Conservation (phyloP, 2,797 vertebrate genomes). For the Lagorchestes hirsutus region DNA sequence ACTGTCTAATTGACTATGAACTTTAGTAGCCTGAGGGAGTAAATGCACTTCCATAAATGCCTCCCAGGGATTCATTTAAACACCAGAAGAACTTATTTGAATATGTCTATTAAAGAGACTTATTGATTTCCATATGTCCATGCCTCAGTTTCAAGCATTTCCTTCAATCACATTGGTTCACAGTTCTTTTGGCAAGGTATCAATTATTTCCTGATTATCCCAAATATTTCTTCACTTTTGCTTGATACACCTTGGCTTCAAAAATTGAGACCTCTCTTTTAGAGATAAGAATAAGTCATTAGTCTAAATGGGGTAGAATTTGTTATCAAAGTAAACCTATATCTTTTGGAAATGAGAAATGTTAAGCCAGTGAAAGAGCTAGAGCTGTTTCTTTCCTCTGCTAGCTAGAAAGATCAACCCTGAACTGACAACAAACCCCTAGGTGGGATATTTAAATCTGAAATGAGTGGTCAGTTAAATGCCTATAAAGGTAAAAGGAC, state of each 20-base stretch:
- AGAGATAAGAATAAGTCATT: constrained; percentile 4
- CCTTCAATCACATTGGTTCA: constrained; percentile 48
- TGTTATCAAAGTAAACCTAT: constrained; percentile 20
- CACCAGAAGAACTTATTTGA: neutral
- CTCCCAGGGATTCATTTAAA: constrained; percentile 39
- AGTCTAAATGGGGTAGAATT: neutral
- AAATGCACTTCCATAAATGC: neutral
- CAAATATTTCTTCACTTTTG: neutral
- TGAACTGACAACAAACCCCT: constrained; percentile 83
- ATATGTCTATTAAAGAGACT: constrained; percentile 16
- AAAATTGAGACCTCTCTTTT: constrained; percentile 25
- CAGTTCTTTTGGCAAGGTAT: constrained; percentile 29
- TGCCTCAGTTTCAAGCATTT: constrained; percentile 42
- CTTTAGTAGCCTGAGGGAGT: constrained; percentile 13
- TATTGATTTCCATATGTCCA: neutral
- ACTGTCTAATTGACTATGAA: constrained; percentile 48
- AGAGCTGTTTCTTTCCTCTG: constrained; percentile 62
- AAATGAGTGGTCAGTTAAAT: constrained; percentile 88
- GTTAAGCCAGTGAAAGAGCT: constrained; percentile 47
- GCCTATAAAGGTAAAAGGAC: constrained; percentile 85
- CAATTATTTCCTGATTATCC: constrained; percentile 19
- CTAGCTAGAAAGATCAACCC: constrained; percentile 70
- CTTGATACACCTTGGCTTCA: constrained; percentile 27
- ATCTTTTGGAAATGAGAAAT: constrained; percentile 44
- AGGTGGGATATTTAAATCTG: constrained; percentile 86